phyloP scores from a whole-genome alignment of 1,140 invertebrate genomes.

The Zaprionus africanus region DNA sequence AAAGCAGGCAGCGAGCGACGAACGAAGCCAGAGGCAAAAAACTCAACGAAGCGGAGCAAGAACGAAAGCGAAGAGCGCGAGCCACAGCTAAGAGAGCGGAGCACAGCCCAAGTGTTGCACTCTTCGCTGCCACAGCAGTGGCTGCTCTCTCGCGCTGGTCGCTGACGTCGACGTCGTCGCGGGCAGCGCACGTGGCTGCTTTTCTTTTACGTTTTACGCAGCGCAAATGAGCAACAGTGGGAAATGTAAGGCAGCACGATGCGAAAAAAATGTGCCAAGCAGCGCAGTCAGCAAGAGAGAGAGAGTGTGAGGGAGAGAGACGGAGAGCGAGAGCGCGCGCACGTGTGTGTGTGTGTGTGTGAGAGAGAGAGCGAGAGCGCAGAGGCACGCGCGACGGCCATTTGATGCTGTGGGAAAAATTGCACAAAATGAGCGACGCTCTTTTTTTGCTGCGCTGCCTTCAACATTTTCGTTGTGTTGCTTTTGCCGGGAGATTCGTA shows the following conservation, averaged over 20 bases:
- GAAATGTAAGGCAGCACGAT: constrained; percentile 41
- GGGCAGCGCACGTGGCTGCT: constrained; percentile 54
- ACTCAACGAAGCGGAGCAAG: constrained; percentile 77
- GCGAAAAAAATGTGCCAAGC: constrained; percentile 52
- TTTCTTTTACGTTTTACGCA: constrained; percentile 49
- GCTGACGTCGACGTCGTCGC: constrained; percentile 17
- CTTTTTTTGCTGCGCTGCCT: constrained; percentile 39
- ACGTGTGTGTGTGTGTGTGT: constrained; percentile 11
- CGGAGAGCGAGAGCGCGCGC: constrained; percentile 1
- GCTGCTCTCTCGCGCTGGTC: constrained; percentile 17
- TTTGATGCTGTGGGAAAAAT: constrained; percentile 59
- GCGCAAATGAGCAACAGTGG: constrained; percentile 60
- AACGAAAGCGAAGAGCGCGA: constrained; percentile 11
- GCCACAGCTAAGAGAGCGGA: constrained; percentile 32
- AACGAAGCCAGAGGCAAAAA: constrained; percentile 24
- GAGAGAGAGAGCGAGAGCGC: constrained; percentile 24
- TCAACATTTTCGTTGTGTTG: constrained; percentile 76
- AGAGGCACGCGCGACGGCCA: constrained; percentile 27
- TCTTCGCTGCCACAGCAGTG: background rate
- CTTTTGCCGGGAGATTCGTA: constrained; percentile 80
- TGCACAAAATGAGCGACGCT: constrained; percentile 59
- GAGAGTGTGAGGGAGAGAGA: constrained; percentile 51
- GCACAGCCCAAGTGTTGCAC: background rate
- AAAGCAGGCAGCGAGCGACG: constrained; percentile 7
- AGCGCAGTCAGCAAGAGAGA: constrained; percentile 33